Conservation (phyloP, 2,888 invertebrate species). For the Dasypogon diadema region DNA sequence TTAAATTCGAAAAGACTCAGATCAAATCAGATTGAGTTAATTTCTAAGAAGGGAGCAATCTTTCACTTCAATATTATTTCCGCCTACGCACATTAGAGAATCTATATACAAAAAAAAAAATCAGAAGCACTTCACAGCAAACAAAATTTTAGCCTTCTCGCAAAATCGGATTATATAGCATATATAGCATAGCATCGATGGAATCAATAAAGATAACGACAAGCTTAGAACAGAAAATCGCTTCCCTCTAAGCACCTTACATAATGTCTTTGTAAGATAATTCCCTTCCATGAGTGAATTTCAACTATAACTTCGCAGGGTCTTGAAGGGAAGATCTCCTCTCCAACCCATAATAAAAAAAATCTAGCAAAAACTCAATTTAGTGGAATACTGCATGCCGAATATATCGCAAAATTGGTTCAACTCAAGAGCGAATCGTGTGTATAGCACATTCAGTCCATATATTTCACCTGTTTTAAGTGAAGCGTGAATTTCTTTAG, state of each 20-base stretch:
- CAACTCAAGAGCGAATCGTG: not conserved
- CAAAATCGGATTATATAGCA: constrained; percentile 6
- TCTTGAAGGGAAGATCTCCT: not conserved
- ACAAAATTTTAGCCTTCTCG: not conserved
- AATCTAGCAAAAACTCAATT: not conserved
- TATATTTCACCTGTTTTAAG: not conserved
- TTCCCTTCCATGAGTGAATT: not conserved
- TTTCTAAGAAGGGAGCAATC: no score
- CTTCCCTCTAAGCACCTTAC: not conserved
- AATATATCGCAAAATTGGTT: not conserved
- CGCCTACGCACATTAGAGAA: not conserved
- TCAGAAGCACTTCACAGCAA: not conserved
- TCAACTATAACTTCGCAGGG: not conserved
- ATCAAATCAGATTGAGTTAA: no score
- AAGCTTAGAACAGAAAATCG: constrained; percentile 3
- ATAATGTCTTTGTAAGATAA: not conserved
- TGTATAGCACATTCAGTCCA: not conserved
- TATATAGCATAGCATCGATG: not conserved
- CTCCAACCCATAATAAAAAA: not conserved
- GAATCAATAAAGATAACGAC: constrained; percentile 21
- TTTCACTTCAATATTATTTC: not conserved
- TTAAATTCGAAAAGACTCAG: no score
- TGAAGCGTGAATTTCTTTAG: not conserved
- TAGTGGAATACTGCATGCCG: not conserved
- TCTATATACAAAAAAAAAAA: not conserved